phyloP scores from a whole-genome alignment of 1,140 invertebrate species.

The Gonatopus flavifemur region DNA sequence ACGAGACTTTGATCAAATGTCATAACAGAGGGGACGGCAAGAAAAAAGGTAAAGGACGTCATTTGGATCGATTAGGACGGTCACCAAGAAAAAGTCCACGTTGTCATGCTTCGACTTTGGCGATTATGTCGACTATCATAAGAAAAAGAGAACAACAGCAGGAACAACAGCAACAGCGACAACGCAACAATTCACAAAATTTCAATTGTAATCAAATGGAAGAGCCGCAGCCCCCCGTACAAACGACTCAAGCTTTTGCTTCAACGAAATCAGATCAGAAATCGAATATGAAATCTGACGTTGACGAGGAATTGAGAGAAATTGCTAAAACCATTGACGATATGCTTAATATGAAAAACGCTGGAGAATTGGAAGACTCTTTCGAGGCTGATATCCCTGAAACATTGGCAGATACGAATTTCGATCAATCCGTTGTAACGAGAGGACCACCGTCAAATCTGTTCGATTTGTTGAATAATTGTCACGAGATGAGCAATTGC shows the following conservation, averaged over 20 bases:
- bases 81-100: conserved; percentile 80
- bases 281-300: conserved; percentile 28
- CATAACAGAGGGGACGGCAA: conserved; percentile 33
- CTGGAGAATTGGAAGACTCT: conserved; percentile 30
- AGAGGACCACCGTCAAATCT: conserved; percentile 49
- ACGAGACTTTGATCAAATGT: conserved; percentile 36
- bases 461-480: conserved; percentile 50
- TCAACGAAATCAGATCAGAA: conserved; percentile 16
- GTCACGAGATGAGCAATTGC: conserved; percentile 39
- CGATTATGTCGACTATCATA: conserved; percentile 65
- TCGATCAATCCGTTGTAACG: conserved; percentile 19
- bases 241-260: no score
- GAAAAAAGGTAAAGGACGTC: conserved; percentile 39
- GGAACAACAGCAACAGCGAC: no score
- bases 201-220: no score
- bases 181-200: no score
- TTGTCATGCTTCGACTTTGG: conserved; percentile 81
- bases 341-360: conserved; percentile 35
- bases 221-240: no score
- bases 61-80: conserved; percentile 48
- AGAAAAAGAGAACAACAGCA: conserved; percentile 47
- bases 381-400: conserved; percentile 36
- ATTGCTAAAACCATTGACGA: conserved; percentile 49
- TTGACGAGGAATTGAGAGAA: conserved; percentile 44
- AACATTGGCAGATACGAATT: conserved; percentile 17